phyloP scores from a whole-genome alignment of 2,888 invertebrate species.

The Lumbricus terrestris region DNA sequence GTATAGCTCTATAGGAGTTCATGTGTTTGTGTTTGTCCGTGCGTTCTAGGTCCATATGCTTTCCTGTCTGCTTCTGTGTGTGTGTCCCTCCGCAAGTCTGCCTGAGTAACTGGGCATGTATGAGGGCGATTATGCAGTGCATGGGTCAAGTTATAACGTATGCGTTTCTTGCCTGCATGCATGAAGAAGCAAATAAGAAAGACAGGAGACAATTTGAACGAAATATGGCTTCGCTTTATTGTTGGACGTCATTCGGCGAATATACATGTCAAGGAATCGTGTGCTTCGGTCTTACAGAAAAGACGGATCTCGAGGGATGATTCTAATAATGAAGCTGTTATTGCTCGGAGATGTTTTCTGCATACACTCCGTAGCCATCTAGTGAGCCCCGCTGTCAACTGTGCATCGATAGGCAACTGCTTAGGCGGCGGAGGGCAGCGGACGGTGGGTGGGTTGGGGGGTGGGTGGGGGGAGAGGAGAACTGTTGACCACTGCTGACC shows the following conservation, averaged over 20 bases:
- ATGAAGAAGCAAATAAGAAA: background rate
- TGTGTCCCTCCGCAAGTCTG: background rate
- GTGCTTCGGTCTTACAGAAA: background rate
- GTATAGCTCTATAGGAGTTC: too few species aligned
- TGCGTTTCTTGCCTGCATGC: background rate
- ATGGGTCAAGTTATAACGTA: background rate
- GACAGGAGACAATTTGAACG: background rate
- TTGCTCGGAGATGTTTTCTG: background rate
- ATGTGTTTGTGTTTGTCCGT: background rate
- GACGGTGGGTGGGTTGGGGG: too few species aligned
- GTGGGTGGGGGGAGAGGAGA: too few species aligned
- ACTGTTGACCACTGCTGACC: too few species aligned
- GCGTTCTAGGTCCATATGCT: background rate
- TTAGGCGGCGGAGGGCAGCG: background rate
- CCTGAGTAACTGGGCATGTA: background rate
- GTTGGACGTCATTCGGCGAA: background rate
- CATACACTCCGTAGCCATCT: background rate
- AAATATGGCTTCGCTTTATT: background rate
- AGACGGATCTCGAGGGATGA: background rate
- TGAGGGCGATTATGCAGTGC: background rate
- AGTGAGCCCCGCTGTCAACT: background rate
- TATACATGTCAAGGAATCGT: background rate
- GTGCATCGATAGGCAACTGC: background rate
- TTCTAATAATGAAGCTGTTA: background rate
- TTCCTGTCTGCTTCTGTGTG: background rate